Base-by-base conservation (phyloP, 2,888 invertebrate species). In the Aricia artaxerxes region DNA sequence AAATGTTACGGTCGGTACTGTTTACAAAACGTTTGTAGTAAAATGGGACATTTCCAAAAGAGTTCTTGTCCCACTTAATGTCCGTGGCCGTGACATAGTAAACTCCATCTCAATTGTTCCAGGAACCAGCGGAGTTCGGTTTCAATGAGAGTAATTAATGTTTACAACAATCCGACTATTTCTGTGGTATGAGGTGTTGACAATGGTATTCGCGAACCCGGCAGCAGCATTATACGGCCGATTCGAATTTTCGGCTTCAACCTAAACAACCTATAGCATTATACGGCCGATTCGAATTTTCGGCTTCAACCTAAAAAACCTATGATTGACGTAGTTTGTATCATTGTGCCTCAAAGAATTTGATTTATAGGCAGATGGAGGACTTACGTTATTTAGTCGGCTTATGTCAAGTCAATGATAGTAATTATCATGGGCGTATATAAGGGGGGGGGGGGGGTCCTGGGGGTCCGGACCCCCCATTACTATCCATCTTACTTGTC, bases 131-230 rank as follows among this genome's bases (percentile, higher is more conserved):
- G 35, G 31, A 76, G 53, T 76, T 76, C 76, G 53, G 57, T 76
- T 57, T 76, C 76, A 76, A 76, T 57, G 49, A 76, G 57, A 53
- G 76, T 76, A 76, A 76, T 76, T 76, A 76, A 76, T 76, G 53
- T 76, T 76, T 76, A 76, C 76, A 53, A 76, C 49, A 76, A 53
- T 1, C 35, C 31, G 7, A 53, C 76, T 76, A 76, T 76, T 76
- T 76, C 76, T 57, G 76, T 75, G 53, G 49, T 1, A 24, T 73
- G 73, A 73, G 75, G 69, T 69, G 69, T 69, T 9, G 5, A 13
- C 35, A 69, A 69, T 69, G 69, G 69, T 38, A 69, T 69, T 69
- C 35, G 69, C 69, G 0, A 61, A 61, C 6, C n/a, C 61, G 24
- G 7, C 24, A 61, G 57, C 16, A 57, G 16, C 16, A 49, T 49